Evolutionary conservation across 2,797 vertebrate species (phyloP), one percentile per base, ranked within the genome.

Genomic region (Sphenopsis melanotis): DNA sequence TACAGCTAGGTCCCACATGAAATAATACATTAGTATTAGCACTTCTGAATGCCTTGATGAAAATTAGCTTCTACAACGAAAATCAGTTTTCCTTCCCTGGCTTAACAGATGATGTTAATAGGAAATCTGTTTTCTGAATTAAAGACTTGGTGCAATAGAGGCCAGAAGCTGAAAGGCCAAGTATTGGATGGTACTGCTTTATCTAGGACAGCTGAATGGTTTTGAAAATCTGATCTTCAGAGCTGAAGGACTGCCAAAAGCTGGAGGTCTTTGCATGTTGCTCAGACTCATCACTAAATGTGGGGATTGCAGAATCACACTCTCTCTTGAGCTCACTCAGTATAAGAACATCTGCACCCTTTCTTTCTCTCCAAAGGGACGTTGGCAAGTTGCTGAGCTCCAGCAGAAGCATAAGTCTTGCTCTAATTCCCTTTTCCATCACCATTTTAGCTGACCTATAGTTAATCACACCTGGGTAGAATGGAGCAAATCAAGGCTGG

Each of bases 161-260:
- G 52, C 66, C 87, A 91, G 81, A 83, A 92, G 27, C 60, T 69
- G 64, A 64, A 92, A 89, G 81, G 44, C 55, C 47, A 52, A 30
- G 27, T 66, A 34, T 46, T 84, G 55, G 42, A 89, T 66, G 36
- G 22, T 80, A 12, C 59, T 70, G 37, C 66, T 89, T 92, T 77
- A 46, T 76, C 55, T 82, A 7, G 70, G 81, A 57, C 70, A 93
- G 63, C 61, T 92, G 83, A 96, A 71, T 6, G 61, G 66, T 81
- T 93, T 78, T 66, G 63, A 84, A 89, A 92, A 74, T 74, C 59
- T 84, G 66, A 63, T 90, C 63, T 95, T 84, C 41, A 66, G 55
- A 84, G 49, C 32, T 64, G 87, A 93, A 82, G 18, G 44, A 50
- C 55, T 87, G 70, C 65, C 75, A 90, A 70, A 87, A 87, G 1